A percentile compares a stretch with the other conserved stretches of the same genome.
Evolutionary conservation across 2,888 invertebrate genomes (phyloP).

Genomic region (Diadegma fenestrale): DNA sequence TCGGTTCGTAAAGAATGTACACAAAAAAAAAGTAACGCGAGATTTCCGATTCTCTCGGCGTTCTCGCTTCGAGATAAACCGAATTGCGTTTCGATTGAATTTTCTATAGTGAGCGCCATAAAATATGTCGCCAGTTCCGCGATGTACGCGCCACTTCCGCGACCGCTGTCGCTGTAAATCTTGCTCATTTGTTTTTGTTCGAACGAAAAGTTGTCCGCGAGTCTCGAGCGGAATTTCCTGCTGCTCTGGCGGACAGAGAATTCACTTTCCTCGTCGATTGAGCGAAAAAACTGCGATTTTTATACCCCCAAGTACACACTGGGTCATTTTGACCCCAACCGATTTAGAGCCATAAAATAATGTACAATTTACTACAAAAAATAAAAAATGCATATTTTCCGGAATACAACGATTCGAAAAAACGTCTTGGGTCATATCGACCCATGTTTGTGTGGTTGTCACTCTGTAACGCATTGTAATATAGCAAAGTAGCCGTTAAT

Average conservation of each 20-base stretch:
- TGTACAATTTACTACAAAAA: no score
- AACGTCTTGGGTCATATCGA: no score
- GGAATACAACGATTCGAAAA: no score
- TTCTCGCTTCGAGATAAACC: neutral
- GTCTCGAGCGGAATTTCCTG: constrained; percentile 36
- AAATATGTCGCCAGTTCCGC: constrained; percentile 5
- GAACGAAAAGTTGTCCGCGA: neutral
- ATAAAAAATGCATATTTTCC: no score
- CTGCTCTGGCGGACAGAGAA: constrained; percentile 39
- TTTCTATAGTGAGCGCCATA: neutral
- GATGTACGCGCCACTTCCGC: constrained; percentile 47
- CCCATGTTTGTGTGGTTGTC: neutral
- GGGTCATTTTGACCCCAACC: neutral
- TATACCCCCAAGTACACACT: neutral
- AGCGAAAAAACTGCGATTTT: neutral
- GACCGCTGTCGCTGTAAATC: neutral
- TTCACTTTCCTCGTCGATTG: constrained; percentile 55
- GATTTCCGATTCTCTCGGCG: neutral
- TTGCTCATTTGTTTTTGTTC: neutral
- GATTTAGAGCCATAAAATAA: neutral
- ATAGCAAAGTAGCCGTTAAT: constrained; percentile 49
- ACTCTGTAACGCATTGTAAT: constrained; percentile 7
- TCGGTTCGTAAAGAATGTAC: neutral
- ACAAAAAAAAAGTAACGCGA: neutral
- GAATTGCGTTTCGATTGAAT: neutral